Evolutionary conservation across 2,888 invertebrate genomes (phyloP).

Genomic region (Agonopterix arenella): DNA sequence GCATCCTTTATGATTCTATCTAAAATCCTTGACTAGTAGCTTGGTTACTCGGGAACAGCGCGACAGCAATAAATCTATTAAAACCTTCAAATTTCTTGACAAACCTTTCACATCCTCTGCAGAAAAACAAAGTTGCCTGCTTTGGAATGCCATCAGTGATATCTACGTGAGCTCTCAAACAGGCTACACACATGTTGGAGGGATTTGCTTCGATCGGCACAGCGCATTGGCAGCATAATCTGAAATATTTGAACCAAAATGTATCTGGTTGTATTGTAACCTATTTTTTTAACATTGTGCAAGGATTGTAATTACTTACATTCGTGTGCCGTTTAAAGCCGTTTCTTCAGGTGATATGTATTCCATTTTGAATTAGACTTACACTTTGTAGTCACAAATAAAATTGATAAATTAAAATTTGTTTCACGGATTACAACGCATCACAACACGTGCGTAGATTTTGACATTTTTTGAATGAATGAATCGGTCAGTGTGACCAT

Average conservation of each 20-base stretch:
- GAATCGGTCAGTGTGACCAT: too few species aligned
- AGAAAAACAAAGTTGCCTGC: conserved; percentile 92
- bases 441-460: too few species aligned
- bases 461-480: too few species aligned
- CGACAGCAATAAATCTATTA: too few species aligned
- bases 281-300: background rate
- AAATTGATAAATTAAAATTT: too few species aligned
- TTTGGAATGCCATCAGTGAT: conserved; percentile 98
- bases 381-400: too few species aligned
- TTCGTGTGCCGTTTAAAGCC: conserved; percentile 39
- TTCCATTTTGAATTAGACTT: conserved; percentile 41
- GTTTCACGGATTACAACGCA: too few species aligned
- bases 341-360: conserved; percentile 52
- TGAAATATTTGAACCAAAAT: conserved; percentile 40
- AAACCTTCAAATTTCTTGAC: background rate
- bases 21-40: too few species aligned
- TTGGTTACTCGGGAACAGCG: too few species aligned
- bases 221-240: conserved; percentile 97
- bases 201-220: conserved; percentile 95
- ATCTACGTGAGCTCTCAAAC: conserved; percentile 93
- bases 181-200: conserved; percentile 97
- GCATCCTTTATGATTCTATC: too few species aligned
- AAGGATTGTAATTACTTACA: conserved; percentile 48
- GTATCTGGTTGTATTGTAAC: background rate
- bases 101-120: conserved; percentile 93